Evolutionary conservation across 2,888 invertebrate genomes (phyloP).

Genomic region (Rhorus exstirpatorius): DNA sequence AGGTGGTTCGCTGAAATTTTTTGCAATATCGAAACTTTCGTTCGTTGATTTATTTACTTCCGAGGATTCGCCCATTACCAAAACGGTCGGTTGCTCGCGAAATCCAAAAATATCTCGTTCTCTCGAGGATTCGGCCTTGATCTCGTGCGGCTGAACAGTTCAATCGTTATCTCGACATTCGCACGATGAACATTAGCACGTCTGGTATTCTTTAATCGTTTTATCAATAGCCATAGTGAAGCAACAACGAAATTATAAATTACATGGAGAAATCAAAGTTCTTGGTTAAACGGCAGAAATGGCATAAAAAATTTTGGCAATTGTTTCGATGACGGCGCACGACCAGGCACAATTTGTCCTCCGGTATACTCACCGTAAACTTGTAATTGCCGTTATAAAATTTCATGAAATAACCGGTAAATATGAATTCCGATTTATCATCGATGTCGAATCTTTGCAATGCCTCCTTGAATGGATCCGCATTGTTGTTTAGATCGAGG

Average conservation of each 20-base stretch:
- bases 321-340: conserved; percentile 68
- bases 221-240: conserved; percentile 72
- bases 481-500: background rate
- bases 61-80: background rate
- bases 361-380: conserved; percentile 71
- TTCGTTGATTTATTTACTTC: background rate
- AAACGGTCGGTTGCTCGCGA: background rate
- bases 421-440: conserved; percentile 68
- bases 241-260: conserved; percentile 71
- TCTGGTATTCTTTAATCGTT: conserved; percentile 7
- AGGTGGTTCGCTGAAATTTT: conserved; percentile 54
- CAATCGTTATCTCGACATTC: background rate
- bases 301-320: conserved; percentile 77
- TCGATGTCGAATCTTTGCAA: conserved; percentile 64
- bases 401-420: conserved; percentile 75
- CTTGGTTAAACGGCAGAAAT: conserved; percentile 72
- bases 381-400: conserved; percentile 66
- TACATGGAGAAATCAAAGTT: conserved; percentile 73
- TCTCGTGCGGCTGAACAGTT: background rate
- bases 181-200: background rate
- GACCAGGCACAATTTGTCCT: conserved; percentile 77
- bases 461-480: conserved; percentile 74
- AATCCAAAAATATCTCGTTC: background rate
- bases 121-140: no score
- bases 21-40: background rate